Evolutionary conservation across 2,797 vertebrate species (phyloP), one percentile per base, ranked within the genome.

Genomic region (Schizopygopsis malacanthus): DNA sequence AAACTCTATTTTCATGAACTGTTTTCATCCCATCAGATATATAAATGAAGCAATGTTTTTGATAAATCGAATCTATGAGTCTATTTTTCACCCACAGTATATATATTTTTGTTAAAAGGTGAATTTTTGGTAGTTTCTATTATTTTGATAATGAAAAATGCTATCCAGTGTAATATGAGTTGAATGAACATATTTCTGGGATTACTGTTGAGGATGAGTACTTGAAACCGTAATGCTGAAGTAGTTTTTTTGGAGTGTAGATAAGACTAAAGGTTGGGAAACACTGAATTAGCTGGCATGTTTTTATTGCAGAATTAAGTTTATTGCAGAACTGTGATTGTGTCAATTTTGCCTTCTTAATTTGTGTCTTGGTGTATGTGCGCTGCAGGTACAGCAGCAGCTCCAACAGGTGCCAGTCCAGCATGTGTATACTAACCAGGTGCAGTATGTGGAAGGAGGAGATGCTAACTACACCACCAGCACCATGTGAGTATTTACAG

Each of bases 391-490:
- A 83, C 93, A 93, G 89, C 96, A 97, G 93, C 97, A 98, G 92
- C 95, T 98, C 63, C 96, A 97, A 89, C 94, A 97, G 92, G 97
- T 98, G 63, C 96, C 97, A 0, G 97, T 98, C 72, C 95, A 97
- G 85, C 97, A 98, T 80, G 97, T 98, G 65, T 98, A 98, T 89
- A 92, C 97, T 90, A 96, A 96, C 91, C 97, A 97, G 92, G 97
- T 98, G 90, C 97, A 98, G 91, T 98, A 98, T 89, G 97, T 98
- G 92, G 97, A 98, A 90, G 97, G 95, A 72, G 95, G 93, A 76
- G 97, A 98, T 15, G 88, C 93, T 90, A 97, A 92, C 94, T 98
- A 98, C 92, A 94, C 96, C 8, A 95, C 96, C 88, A 97, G 96
- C 85, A 97, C 97, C 91, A 98, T 98, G 97, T 98, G 90, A 97